These are phyloP conservation scores for Catocala sponsa DNA, from an alignment of 2,888 invertebrate species.

Conservation along the genomic window DNA sequence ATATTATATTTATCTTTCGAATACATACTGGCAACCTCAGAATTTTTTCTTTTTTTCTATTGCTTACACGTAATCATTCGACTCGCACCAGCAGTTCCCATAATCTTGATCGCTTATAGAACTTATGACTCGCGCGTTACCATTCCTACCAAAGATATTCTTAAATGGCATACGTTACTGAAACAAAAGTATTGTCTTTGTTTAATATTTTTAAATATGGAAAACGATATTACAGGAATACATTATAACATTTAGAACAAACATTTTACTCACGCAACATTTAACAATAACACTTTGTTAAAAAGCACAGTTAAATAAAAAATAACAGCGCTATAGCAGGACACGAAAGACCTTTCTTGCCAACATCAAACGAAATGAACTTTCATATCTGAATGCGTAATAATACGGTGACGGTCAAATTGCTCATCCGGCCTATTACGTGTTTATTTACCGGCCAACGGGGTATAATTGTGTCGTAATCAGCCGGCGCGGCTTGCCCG, in stretches of 20 bases:
- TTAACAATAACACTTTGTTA: conserved; percentile 8
- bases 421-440: conserved; percentile 49
- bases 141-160: no score
- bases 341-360: conserved; percentile 18
- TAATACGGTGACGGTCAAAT: conserved; percentile 44
- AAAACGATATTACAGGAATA: no score
- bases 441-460: conserved; percentile 61
- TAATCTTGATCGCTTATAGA: no score
- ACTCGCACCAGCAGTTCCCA: no score
- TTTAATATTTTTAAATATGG: no score
- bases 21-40: no score
- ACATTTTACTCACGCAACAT: not conserved
- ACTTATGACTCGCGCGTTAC: no score
- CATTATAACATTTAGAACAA: not conserved
- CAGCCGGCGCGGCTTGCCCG: conserved; percentile 47
- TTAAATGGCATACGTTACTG: no score
- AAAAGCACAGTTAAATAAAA: conserved; percentile 11
- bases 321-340: conserved; percentile 15
- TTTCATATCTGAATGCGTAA: conserved; percentile 39
- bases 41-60: no score
- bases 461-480: conserved; percentile 64
- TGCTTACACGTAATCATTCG: no score
- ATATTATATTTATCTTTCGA: no score
- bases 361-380: conserved; percentile 40
- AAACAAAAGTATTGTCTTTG: no score